Evolutionary conservation across 1,140 invertebrate genomes (phyloP), one percentile per base, ranked within the genome.

Genomic region (Papilio machaon): DNA sequence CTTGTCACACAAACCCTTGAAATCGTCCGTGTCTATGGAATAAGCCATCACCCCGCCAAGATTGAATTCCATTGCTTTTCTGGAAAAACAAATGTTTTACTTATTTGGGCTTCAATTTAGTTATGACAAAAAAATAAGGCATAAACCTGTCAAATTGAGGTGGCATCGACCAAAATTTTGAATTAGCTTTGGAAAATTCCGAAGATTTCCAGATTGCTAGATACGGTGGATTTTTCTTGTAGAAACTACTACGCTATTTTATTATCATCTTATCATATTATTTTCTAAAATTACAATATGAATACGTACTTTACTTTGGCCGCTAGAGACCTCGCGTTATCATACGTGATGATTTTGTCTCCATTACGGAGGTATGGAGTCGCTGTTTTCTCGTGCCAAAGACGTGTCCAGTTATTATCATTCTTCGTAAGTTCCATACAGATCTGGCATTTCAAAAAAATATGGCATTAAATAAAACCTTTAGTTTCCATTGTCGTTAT

Each of bases 341-440:
- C 84, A 23, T 83, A 85, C 17, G 73, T 46, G 19, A 83, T 81
- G n/a, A 85, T 58, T 8, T 60, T 52, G 0, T 47, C 78, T 3
- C 80, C 78, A 38, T 85, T 79, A 38, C 58, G 54, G 9, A 83
- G 47, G 13, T 85, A 84, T 0, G 83, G 81, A 17, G 83, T 84
- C 17, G 60, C 64, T 2, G 95, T 95, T 64, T 94, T 89, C 0
- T 95, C 92, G 86, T 97, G 96, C 96, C 96, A 97, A 73, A 95
- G 94, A 58, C 90, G 91, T 2, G 85, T 92, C 96, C 96, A 97
- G 2, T 88, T 86, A 3, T 89, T 84, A 0, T 93, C 90, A 78
- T 91, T 91, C 67, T 95, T 95, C 2, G 91, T 87, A 15, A 96
- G 80, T 84, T 96, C 95, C 49, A 94, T 82, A 82, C 96, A 97